Percentiles rank a stretch among this genome's conserved stretches.
Evolutionary conservation across 2,797 vertebrate genomes (phyloP).

Genomic region (Labeo calbasu): DNA sequence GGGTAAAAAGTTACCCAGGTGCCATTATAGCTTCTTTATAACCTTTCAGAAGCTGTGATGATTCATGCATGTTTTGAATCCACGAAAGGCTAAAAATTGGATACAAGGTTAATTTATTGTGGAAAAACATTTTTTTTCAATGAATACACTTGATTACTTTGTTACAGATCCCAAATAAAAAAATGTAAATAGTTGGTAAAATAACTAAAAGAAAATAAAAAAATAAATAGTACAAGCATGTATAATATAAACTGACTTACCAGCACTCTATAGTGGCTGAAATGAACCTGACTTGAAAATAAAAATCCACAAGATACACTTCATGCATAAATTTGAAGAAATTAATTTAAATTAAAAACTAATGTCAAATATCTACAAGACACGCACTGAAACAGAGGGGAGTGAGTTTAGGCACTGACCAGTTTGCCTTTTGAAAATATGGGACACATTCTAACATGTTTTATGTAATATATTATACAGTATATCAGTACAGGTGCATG

Average conservation of each 20-base stretch:
- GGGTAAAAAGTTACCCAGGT: neutral
- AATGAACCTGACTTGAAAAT: slow-evolving; percentile 39
- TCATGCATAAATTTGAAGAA: slow-evolving; percentile 61
- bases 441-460: slow-evolving; percentile 7
- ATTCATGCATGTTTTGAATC: neutral
- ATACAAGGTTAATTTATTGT: slow-evolving; percentile 46
- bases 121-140: neutral
- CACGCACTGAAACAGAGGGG: slow-evolving; percentile 3
- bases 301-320: slow-evolving; percentile 32
- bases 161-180: slow-evolving; percentile 19
- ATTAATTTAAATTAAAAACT: slow-evolving; percentile 65
- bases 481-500: slow-evolving; percentile 44
- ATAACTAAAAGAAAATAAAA: slow-evolving; percentile 44
- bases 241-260: slow-evolving; percentile 62
- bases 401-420: neutral
- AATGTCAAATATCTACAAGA: slow-evolving; percentile 26
- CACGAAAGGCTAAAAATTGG: neutral
- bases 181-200: neutral
- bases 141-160: slow-evolving; percentile 38
- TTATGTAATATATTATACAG: slow-evolving; percentile 42
- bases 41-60: neutral
- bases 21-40: neutral
- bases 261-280: slow-evolving; percentile 41
- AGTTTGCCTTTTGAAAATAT: slow-evolving; percentile 14
- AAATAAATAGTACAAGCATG: slow-evolving; percentile 58